Base-by-base conservation (phyloP, 2,888 invertebrate genomes). In the Gisinianus flammeolus region DNA sequence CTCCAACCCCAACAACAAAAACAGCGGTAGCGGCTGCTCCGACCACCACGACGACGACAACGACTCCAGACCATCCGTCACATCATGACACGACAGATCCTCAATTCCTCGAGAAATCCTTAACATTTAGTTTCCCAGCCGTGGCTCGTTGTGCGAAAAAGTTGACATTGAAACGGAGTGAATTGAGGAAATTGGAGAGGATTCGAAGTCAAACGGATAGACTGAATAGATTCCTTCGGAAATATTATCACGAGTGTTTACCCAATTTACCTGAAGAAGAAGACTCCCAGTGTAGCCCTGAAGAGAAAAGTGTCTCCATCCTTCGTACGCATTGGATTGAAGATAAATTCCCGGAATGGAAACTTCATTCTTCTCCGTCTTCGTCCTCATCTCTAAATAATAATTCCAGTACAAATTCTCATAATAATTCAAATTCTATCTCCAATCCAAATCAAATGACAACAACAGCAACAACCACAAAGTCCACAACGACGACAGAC, bases 231-330 rank as follows among this genome's bases (percentile, higher is more conserved):
- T 84, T 81, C 74, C 79, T 84, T 2, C 80, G 78, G 68, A 83
- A 83, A 71, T 83, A 84, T 69, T 84, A 84, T 75, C 82, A 83
- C 69, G 84, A 84, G 77, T 84, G 83, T 73, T 78, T 84, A 10
- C 84, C 84, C 28, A 81, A 82, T 66, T 80, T 83, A 62, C 82
- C 83, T 24, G 82, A 62, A 82, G 84, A 84, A 67, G 84, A 84
- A 30, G 84, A 83, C 35, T 82, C 81, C n/a, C 74, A 78, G 8
- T 82, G 81, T 66, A 81, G 81, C 68, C 84, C 83, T 10, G 84
- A 84, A 44, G 81, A 83, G 35, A 83, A 83, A 70, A 62, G 73
- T 30, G 77, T 82, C 24, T 79, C 82, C 26, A 79, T 82, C 24
- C 79, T 82, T 4, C 52, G 81, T 52, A 71, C 70, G 0, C 79